phyloP scores from a whole-genome alignment of 2,113 vertebrate genomes.

The Donacobius atricapilla region DNA sequence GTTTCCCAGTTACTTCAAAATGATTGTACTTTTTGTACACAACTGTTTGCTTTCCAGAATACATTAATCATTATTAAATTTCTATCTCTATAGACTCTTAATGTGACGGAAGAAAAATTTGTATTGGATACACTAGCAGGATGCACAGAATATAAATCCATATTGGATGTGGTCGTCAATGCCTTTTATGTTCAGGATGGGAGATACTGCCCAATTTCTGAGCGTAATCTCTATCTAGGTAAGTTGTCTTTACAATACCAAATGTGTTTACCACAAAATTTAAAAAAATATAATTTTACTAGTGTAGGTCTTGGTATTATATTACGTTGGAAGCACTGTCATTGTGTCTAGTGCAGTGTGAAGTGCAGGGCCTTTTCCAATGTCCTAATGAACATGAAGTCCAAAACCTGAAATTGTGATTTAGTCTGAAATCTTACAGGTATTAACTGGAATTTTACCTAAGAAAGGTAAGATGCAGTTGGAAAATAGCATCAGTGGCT shows the following conservation, averaged over 20 bases:
- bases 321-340: not conserved
- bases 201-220: conserved; percentile 62
- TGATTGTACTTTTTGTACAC: not conserved
- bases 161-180: conserved; percentile 81
- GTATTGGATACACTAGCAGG: conserved; percentile 81
- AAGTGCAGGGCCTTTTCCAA: not conserved
- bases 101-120: conserved; percentile 71
- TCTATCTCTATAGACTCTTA: conserved; percentile 33
- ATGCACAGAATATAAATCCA: conserved; percentile 78
- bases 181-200: conserved; percentile 80
- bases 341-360: not conserved
- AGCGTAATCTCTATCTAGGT: conserved; percentile 82
- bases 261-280: not conserved
- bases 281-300: not conserved
- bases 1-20: not conserved
- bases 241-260: conserved; percentile 37
- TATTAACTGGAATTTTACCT: not conserved
- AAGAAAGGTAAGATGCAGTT: not conserved
- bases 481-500: not conserved
- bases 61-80: not conserved
- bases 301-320: not conserved
- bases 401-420: not conserved
- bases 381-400: not conserved
- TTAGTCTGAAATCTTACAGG: not conserved
- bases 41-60: not conserved